Percentiles rank a stretch among this genome's conserved stretches.
These are phyloP conservation scores for Drosophila kokeensis DNA, from an alignment of 2,888 invertebrate species.

Conservation along the genomic window DNA sequence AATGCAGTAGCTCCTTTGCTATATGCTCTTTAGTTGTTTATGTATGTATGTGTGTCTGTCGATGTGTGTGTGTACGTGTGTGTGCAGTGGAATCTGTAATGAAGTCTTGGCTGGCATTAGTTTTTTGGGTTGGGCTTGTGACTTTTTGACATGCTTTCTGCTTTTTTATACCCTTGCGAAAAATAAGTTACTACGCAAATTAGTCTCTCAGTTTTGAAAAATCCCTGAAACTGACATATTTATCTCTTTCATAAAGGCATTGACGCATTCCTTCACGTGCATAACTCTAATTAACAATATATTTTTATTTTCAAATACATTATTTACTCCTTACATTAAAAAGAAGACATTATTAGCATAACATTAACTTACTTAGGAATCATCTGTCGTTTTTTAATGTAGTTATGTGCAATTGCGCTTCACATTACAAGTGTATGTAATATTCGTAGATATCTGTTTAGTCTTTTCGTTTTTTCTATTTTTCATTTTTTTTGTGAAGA, in stretches of 20 bases:
- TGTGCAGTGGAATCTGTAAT: slow-evolving; percentile 35
- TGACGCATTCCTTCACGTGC: not conserved
- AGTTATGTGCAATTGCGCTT: not conserved
- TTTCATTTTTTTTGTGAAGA: slow-evolving; percentile 45
- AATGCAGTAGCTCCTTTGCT: slow-evolving; percentile 55
- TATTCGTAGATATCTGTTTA: not conserved
- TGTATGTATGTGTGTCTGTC: not conserved
- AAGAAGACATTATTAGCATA: not conserved
- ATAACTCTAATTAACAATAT: not conserved
- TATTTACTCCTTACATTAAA: not conserved
- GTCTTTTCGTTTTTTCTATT: not conserved
- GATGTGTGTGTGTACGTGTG: not conserved
- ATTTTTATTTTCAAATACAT: not conserved
- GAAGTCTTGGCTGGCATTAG: slow-evolving; percentile 54
- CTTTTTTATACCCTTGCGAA: not conserved
- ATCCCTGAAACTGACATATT: not conserved
- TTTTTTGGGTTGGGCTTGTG: slow-evolving; percentile 8
- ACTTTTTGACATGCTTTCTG: slow-evolving; percentile 45
- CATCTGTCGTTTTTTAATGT: not conserved
- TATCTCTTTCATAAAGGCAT: not conserved
- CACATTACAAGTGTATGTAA: not conserved
- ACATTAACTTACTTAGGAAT: not conserved
- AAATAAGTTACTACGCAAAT: not conserved
- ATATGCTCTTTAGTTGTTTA: slow-evolving; percentile 3
- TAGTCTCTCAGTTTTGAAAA: not conserved